A percentile compares a stretch with the other conserved stretches of the same genome.
Evolutionary conservation across 1,140 invertebrate species (phyloP).

Genomic region (Thaumatotibia leucotreta): DNA sequence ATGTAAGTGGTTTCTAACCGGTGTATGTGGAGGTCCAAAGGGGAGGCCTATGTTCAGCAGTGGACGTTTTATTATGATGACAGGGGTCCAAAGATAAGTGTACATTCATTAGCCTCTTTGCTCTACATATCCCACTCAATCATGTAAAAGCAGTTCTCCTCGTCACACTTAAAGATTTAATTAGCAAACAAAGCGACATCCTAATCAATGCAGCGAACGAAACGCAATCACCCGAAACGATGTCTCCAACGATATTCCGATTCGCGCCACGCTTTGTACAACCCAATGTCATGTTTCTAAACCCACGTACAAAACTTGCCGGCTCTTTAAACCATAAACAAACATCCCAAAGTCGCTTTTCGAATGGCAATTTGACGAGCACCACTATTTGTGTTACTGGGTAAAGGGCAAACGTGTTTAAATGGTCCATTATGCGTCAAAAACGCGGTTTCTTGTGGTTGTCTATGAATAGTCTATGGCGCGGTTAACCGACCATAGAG

Average conservation of each 20-base stretch:
- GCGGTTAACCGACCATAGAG: conserved; percentile 32
- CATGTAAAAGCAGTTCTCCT: background rate
- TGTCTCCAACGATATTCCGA: conserved; percentile 35
- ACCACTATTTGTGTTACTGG: conserved; percentile 60
- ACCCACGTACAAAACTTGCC: conserved; percentile 37
- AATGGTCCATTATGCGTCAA: conserved; percentile 13
- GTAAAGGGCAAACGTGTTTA: conserved; percentile 61
- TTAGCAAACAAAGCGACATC: conserved; percentile 6
- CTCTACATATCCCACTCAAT: background rate
- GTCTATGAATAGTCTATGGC: conserved; percentile 23
- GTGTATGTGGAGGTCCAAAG: no score
- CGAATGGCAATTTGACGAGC: conserved; percentile 31
- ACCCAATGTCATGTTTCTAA: conserved; percentile 63
- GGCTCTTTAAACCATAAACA: conserved; percentile 28
- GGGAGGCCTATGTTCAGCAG: no score
- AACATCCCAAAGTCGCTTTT: conserved; percentile 27
- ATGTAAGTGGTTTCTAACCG: no score
- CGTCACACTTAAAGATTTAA: conserved; percentile 1
- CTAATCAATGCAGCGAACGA: conserved; percentile 16
- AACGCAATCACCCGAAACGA: conserved; percentile 15
- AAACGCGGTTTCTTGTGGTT: conserved; percentile 19
- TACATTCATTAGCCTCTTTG: no score
- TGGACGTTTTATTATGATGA: no score
- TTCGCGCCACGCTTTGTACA: conserved; percentile 55
- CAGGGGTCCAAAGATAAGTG: no score